Base-by-base conservation (phyloP, 2,113 vertebrate genomes). In the Alaudala cheleensis region DNA sequence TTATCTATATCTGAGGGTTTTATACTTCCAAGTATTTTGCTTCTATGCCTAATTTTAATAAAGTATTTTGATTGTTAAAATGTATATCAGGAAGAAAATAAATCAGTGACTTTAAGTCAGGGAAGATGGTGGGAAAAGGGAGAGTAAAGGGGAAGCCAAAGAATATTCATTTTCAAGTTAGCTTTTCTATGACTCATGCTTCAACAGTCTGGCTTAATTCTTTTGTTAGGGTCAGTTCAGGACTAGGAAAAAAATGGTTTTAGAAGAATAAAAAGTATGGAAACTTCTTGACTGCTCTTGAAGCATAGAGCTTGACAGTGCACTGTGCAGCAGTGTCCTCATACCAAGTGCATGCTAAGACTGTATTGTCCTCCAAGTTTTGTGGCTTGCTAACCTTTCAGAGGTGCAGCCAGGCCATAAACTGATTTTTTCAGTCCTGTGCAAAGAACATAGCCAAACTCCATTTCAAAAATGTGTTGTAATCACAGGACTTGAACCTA, bases 191-290 rank as follows among this genome's bases (percentile, higher is more conserved):
- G 87, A 89, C 66, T 90, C 58, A 69, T 19, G 18, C n/a, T 71
- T 66, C 25, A 45, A 45, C n/a, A 71, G 23, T 42, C 18, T 85
- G 45, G 10, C 28, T 61, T 77, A 92, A 84, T 87, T 84, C 61
- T 22, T 79, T 69, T 92, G 33, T 69, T 56, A 62, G 23, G 40
- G 50, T 87, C 84, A 89, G 18, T n/a, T 85, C 81, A 85, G 86
- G 47, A 70, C 70, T 76, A 50, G 33, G 79, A 31, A 28, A 81
- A 82, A 65, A 76, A 19, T 4, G 12, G 5, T 42, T 90, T 88
- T 33, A 80, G 26, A 76, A 54, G 20, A 72, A 56, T 17, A 53
- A 69, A 85, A 85, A 24, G n/a, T 49, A 28, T 33, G 9, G 16
- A 89, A 89, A 84, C 4, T 64, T 3, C n/a, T 84, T 5, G 16